phyloP scores from a whole-genome alignment of 2,888 invertebrate species.

The Calameuta filiformis region DNA sequence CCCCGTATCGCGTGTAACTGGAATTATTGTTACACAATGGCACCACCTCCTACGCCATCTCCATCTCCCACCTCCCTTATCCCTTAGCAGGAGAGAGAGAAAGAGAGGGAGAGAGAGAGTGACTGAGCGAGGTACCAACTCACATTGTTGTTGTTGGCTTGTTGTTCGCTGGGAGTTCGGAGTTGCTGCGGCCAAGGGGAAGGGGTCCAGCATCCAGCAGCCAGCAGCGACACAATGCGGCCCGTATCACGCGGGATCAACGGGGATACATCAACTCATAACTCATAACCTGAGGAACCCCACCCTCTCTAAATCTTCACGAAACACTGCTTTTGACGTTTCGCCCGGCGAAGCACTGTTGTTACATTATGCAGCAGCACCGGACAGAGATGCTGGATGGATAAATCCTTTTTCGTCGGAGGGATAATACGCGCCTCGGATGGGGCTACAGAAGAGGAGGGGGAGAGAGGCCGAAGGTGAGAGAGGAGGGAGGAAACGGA shows the following conservation, averaged over 20 bases:
- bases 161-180: constrained; percentile 27
- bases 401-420: constrained; percentile 54
- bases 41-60: constrained; percentile 34
- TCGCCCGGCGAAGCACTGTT: constrained; percentile 49
- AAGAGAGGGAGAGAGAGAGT: neutral
- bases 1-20: constrained; percentile 51
- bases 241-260: constrained; percentile 58
- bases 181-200: neutral
- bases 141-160: constrained; percentile 41
- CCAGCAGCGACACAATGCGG: constrained; percentile 48
- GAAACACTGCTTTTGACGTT: constrained; percentile 55
- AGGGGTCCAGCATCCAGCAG: constrained; percentile 1
- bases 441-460: neutral
- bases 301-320: constrained; percentile 57
- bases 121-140: constrained; percentile 12
- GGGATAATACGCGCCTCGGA: constrained; percentile 43
- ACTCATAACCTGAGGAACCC: constrained; percentile 45
- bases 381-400: constrained; percentile 26
- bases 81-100: constrained; percentile 8
- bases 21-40: constrained; percentile 64
- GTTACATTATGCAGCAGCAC: constrained; percentile 58
- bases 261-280: constrained; percentile 43
- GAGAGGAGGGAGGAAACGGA: constrained; percentile 2
- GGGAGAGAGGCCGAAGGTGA: neutral
- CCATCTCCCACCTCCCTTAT: constrained; percentile 24